Evolutionary conservation across 2,888 invertebrate species (phyloP), one percentile per base, ranked within the genome.

Genomic region (Galerucella calmariensis): DNA sequence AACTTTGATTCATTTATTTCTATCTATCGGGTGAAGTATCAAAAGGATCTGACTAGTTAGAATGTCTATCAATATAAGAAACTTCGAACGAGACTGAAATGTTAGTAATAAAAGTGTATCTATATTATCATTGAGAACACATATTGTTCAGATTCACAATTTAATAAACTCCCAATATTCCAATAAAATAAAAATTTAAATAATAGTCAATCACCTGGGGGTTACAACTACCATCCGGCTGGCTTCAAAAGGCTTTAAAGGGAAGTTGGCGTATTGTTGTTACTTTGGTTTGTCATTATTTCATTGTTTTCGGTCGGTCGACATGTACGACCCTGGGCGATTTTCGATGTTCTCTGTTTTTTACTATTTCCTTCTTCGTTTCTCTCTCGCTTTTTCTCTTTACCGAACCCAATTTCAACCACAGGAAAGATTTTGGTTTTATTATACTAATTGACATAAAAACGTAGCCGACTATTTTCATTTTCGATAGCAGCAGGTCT

Each of bases 241-340:
- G 82, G 82, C 82, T 83, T 81, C 78, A 74, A 80, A 80, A 80
- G 77, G 80, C 78, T 80, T 82, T 81, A 82, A 82, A 84, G 82
- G 68, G 51, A 72, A 78, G 83, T 79, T 79, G 81, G 81, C 83
- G 82, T 81, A 82, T 83, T 85, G 77, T 77, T 74, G 71, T 73
- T 69, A 84, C 83, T 84, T 83, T 83, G 81, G 83, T 83, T 85
- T 84, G 84, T 86, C 85, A 85, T 86, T 85, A 84, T 83, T 81
- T 82, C 82, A 83, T 84, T 84, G 84, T 85, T 83, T 81, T 81
- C 80, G 79, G 81, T 78, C 73, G 76, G 62, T 41, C 67, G 73
- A 63, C 62, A 68, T 73, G 73, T 73, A 73, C 20, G 51, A 46
- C 73, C 73, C n/a, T 27, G 24, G 63, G 73, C 68, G 14, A 2